Percentiles rank a stretch among this genome's conserved stretches.
phyloP scores from a whole-genome alignment of 2,113 vertebrate genomes.

The Zosterops japonicus region DNA sequence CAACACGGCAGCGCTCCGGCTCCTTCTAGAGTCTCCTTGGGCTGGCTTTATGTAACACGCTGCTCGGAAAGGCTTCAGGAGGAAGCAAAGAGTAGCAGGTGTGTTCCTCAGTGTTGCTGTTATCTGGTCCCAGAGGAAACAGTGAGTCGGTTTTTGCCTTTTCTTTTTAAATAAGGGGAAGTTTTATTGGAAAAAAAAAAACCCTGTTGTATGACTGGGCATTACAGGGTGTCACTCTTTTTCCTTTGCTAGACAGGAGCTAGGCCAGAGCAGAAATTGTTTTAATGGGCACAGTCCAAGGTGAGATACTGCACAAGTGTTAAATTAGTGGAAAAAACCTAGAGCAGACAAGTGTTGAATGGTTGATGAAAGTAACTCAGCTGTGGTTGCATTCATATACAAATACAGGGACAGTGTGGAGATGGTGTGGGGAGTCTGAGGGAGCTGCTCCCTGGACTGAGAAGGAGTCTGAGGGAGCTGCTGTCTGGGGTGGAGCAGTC shows the following conservation, averaged over 20 bases:
- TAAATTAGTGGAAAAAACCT: not conserved
- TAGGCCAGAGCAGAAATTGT: not conserved
- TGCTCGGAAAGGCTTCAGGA: not conserved
- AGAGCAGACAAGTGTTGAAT: not conserved
- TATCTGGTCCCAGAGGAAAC: not conserved
- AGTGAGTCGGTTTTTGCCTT: not conserved
- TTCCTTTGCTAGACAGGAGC: not conserved
- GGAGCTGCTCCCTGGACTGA: not conserved
- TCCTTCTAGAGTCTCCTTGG: not conserved
- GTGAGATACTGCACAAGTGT: not conserved
- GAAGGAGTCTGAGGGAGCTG: not conserved
- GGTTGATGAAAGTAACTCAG: not conserved
- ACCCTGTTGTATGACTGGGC: not conserved
- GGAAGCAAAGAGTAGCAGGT: not conserved
- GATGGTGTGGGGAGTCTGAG: not conserved
- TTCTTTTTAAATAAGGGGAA: not conserved
- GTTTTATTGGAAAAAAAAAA: not conserved
- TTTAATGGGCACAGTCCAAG: not conserved
- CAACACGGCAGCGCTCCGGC: not conserved
- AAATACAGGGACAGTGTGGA: not conserved
- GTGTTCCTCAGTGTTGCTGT: not conserved
- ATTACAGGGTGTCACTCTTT: not conserved
- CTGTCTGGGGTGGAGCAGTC: not conserved
- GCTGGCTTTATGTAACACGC: not conserved
- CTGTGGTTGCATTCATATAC: rapidly evolving